Evolutionary conservation across 2,797 vertebrate genomes (phyloP), one percentile per base, ranked within the genome.

Genomic region (Sciurus vulgaris): DNA sequence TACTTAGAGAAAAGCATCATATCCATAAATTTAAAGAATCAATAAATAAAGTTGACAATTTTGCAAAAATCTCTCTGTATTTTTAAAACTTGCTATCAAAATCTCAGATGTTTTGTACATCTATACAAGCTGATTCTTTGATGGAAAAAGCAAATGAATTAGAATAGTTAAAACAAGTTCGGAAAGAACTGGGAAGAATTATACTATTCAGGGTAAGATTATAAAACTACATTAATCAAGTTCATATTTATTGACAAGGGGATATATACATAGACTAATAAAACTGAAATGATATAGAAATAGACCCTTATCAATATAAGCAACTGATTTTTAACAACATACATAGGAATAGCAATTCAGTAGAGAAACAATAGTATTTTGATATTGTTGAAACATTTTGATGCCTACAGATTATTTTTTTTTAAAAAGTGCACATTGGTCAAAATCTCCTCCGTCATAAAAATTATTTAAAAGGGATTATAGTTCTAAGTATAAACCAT

Each of bases 91-190:
- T 51, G 35, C 33, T 91, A 26, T 72, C 9, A 65, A 63, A 81
- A 82, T 87, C 33, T 77, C 54, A 35, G 33, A 69, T 91, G 20
- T 38, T 54, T 86, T 90, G 5, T 69, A n/a, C 1, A 70, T 69
- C 82, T 59, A 77, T 9, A 77, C 6, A 77, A 69, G 4, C 15
- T 69, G 4, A 7, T 69, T 69, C 14, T 49, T 59, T 88, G 79
- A 69, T 56, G 35, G 35, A 38, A 41, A 87, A 92, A 69, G 7
- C n/a, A 44, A 86, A 67, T 44, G 35, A 85, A 30, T 33, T 28
- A 95, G 38, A 81, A 69, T 3, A 74, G 28, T 20, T 69, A 90
- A 93, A 93, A 81, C 38, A 86, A 67, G 65, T 89, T 93, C 74
- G 54, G 28, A 86, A 69, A 59, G 3, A 87, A 61, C 72, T 61